Percentiles rank a stretch among this genome's conserved stretches.
Conservation (phyloP, 2,888 invertebrate species). For the Augochlorella aurata region DNA sequence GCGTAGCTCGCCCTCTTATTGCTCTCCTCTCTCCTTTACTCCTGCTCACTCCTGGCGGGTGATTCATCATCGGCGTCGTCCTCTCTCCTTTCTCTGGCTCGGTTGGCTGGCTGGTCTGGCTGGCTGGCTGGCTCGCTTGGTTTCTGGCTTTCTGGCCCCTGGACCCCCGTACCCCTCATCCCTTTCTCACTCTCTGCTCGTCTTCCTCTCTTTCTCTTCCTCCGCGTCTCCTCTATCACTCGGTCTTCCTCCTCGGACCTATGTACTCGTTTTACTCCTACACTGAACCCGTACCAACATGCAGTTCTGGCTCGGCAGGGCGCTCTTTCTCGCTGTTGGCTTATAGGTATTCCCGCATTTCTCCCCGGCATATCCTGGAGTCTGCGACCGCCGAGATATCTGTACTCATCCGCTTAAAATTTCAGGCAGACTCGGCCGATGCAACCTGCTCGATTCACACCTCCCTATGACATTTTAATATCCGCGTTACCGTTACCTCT, state of each 20-base stretch:
- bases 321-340: constrained; percentile 63
- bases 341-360: constrained; percentile 59
- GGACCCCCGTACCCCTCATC: constrained; percentile 32
- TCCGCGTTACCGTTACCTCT: background rate
- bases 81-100: constrained; percentile 66
- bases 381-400: constrained; percentile 29
- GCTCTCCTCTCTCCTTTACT: constrained; percentile 67
- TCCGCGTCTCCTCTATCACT: constrained; percentile 9
- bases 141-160: constrained; percentile 63
- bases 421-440: background rate
- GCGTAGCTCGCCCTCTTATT: constrained; percentile 70
- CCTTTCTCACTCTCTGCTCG: constrained; percentile 15
- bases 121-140: constrained; percentile 53
- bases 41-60: constrained; percentile 70
- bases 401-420: constrained; percentile 36
- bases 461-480: background rate
- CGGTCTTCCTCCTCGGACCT: constrained; percentile 54
- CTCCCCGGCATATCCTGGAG: constrained; percentile 50
- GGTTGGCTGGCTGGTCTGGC: constrained; percentile 47
- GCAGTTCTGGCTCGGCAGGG: constrained; percentile 70
- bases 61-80: constrained; percentile 78
- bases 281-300: constrained; percentile 70
- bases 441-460: background rate
- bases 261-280: constrained; percentile 72
- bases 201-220: background rate